Base-by-base conservation (phyloP, 2,797 vertebrate genomes). In the Artibeus lituratus region DNA sequence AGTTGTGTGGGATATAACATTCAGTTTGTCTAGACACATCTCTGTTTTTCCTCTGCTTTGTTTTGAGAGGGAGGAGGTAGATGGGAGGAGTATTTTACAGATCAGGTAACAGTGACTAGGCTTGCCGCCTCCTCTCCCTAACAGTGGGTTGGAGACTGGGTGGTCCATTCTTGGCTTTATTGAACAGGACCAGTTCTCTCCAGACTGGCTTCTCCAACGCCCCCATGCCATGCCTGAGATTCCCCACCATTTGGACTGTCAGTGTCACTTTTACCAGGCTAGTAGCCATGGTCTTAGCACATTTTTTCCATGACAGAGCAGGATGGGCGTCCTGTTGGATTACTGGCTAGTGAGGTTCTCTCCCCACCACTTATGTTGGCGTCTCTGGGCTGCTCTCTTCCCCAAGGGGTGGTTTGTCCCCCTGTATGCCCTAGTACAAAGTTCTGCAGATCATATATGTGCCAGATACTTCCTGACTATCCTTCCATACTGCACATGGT, bases 261-360 rank as follows among this genome's bases (percentile, higher is more conserved):
- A 2, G 8, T 22, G 85, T n/a, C 37, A 1, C 37, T 72, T 88
- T 39, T 53, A 29, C 55, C 49, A 26, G 19, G 77, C 57, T 0
- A 8, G 49, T 16, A 29, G 42, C 74, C 9, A 0, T 42, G n/a
- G 8, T 62, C 89, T 82, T 26, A 35, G 89, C 44, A 1, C 73
- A 8, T 6, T 7, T n/a, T 14, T 7, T 16, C 59, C 1, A 0
- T 42, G 12, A 32, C 3, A 9, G 19, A 0, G 10, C 10, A 7
- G 35, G 39, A 24, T 1, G 2, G 53, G 47, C 12, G 0, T 37
- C 44, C 73, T 29, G 4, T 39, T 5, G 67, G 65, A 59, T 47
- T 18, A n/a, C 32, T 12, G 6, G 22, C 44, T 19, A 2, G 42
- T 2, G 44, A 44, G 18, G n/a, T 22, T 5, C 37, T 51, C 21